phyloP scores from a whole-genome alignment of 1,140 invertebrate species.

The Macrotrachela quadricornifera region DNA sequence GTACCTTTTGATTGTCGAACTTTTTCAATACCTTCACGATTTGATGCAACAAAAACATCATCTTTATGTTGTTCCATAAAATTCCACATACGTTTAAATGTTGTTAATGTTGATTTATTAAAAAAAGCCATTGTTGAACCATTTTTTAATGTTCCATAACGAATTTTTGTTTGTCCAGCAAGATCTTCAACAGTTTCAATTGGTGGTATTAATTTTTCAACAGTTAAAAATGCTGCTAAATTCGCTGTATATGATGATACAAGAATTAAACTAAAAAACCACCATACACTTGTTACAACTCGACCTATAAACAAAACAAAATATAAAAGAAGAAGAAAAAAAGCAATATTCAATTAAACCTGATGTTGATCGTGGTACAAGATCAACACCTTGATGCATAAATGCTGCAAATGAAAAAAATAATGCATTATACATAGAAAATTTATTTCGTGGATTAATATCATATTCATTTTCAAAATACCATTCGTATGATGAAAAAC shows the following conservation, averaged over 20 bases:
- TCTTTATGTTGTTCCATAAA: not conserved
- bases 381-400: constrained; percentile 7
- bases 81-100: not conserved
- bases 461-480: too few species aligned
- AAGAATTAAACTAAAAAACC: constrained; percentile 29
- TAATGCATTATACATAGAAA: constrained; percentile 21
- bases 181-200: constrained; percentile 86
- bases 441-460: too few species aligned
- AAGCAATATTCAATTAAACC: constrained; percentile 15
- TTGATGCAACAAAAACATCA: constrained; percentile 4
- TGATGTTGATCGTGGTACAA: not conserved
- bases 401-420: constrained; percentile 27
- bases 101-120: constrained; percentile 8
- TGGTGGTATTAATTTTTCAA: constrained; percentile 79
- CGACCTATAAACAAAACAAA: constrained; percentile 18
- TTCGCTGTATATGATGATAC: constrained; percentile 27
- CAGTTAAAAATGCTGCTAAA: constrained; percentile 76
- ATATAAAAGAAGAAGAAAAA: constrained; percentile 17
- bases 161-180: constrained; percentile 82
- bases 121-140: constrained; percentile 83
- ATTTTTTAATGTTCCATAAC: constrained; percentile 64
- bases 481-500: constrained; percentile 89
- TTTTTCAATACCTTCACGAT: constrained; percentile 13
- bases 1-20: constrained; percentile 37
- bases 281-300: constrained; percentile 26